Base-by-base conservation (phyloP, 2,888 invertebrate genomes). In the Drosophila neutralis region DNA sequence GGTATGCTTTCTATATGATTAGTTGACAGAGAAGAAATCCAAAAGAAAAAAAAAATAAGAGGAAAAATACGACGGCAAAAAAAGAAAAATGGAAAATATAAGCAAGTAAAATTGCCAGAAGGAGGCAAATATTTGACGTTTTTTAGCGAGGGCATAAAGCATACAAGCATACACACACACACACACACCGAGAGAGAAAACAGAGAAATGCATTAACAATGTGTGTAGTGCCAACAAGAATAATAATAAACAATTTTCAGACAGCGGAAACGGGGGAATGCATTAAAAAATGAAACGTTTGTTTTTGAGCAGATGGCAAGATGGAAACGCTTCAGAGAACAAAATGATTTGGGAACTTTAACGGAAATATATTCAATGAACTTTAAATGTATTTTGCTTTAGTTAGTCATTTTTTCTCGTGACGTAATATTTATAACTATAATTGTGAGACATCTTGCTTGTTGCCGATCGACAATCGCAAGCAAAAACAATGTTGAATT, bases 1-100 rank as follows among this genome's bases (percentile, higher is more conserved):
- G 51, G 21, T 24, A 35, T 63, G 80, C 83, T 89, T 89, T 89
- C 78, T 89, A 83, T 83, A 84, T 89, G 83, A 84, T 84, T 84
- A 84, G 83, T 84, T 89, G 87, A 87, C 83, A 86, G 69, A 80
- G 83, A 69, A 52, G 35, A 52, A 57, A 42, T 15, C 31, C 1
- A 49, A n/a, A 45, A 35, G 27, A 24, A n/a, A 27, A 27, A 38
- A 18, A 48, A 15, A 36, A 40, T 24, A 29, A 31, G 24, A 21
- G 35, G n/a, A 13, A 31, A 36, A 63, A 38, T 13, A 31, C n/a
- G 38, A 24, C 33, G n/a, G 29, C 8, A n/a, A 38, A 38, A 68
- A 18, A 54, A 68, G 54, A 27, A 56, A 60, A 74, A 73, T 74
- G 66, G 54, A 52, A 69, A 76, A 75, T 49, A 80, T 64, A 56